Percentiles rank a stretch among this genome's conserved stretches.
Conservation (phyloP, 2,113 vertebrate species). For the Tretioscincus oriximinensis region DNA sequence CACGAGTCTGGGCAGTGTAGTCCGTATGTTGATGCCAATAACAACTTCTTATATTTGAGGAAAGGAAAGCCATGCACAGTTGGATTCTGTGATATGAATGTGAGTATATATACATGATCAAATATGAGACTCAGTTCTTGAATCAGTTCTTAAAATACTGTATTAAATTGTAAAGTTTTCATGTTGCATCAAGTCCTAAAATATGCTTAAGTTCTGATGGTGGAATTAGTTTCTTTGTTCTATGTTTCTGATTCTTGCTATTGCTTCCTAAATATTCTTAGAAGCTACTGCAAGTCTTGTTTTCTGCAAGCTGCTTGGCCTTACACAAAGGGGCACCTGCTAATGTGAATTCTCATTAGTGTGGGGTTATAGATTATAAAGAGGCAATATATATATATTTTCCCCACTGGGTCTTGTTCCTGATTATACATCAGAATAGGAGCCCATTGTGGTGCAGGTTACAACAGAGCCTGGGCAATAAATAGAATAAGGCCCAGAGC, state of each 20-base stretch:
- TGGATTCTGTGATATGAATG: conserved; percentile 89
- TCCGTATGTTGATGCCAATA: conserved; percentile 64
- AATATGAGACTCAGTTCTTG: background rate
- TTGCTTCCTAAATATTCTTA: background rate
- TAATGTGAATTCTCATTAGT: background rate
- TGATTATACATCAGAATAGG: too few relatives aligned
- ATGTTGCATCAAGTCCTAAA: background rate
- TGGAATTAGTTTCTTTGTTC: background rate
- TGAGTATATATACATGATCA: conserved; percentile 67
- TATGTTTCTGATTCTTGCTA: background rate
- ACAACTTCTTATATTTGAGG: conserved; percentile 82
- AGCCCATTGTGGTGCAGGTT: background rate
- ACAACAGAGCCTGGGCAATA: background rate
- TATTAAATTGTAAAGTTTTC: background rate
- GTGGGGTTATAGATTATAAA: background rate
- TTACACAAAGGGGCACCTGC: background rate
- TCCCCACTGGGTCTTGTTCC: too few relatives aligned
- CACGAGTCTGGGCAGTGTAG: conserved; percentile 74
- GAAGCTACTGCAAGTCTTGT: background rate
- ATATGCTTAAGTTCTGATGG: background rate
- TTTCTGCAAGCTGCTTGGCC: background rate
- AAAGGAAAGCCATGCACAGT: conserved; percentile 97
- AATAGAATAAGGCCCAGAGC: background rate
- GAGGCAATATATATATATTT: too few relatives aligned
- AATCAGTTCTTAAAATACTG: background rate